Conservation (phyloP, 2,888 invertebrate genomes). For the Leucania comma region DNA sequence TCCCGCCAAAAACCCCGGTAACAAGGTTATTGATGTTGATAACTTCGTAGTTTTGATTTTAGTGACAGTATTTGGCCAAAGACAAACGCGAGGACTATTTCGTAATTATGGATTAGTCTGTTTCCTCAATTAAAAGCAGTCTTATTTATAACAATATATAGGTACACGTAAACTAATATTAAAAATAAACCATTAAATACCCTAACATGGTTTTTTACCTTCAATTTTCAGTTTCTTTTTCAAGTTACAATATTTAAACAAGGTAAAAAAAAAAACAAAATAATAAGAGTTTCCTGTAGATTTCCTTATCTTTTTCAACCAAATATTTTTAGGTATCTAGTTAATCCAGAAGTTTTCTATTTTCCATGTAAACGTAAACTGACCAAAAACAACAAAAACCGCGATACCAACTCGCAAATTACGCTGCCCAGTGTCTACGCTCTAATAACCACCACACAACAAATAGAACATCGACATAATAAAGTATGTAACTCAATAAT, state of each 20-base stretch:
- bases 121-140: too few relatives aligned
- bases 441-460: constrained; percentile 23
- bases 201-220: not conserved
- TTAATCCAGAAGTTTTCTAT: too few relatives aligned
- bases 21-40: not conserved
- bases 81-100: too few relatives aligned
- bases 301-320: too few relatives aligned
- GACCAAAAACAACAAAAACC: not conserved
- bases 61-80: too few relatives aligned
- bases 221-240: not conserved
- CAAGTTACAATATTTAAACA: not conserved
- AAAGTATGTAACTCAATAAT: constrained; percentile 69
- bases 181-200: too few relatives aligned
- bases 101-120: too few relatives aligned
- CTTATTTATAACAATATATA: not conserved
- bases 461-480: constrained; percentile 32
- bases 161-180: too few relatives aligned
- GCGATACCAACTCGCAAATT: constrained; percentile 2
- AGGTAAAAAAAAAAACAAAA: not conserved
- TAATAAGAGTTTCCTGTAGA: too few relatives aligned
- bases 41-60: not conserved
- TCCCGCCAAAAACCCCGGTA: too few relatives aligned
- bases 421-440: constrained; percentile 5
- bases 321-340: too few relatives aligned
- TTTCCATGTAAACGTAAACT: not conserved